Evolutionary conservation across 2,888 invertebrate genomes (phyloP), one percentile per base, ranked within the genome.

Genomic region (Frankliniella fusca): DNA sequence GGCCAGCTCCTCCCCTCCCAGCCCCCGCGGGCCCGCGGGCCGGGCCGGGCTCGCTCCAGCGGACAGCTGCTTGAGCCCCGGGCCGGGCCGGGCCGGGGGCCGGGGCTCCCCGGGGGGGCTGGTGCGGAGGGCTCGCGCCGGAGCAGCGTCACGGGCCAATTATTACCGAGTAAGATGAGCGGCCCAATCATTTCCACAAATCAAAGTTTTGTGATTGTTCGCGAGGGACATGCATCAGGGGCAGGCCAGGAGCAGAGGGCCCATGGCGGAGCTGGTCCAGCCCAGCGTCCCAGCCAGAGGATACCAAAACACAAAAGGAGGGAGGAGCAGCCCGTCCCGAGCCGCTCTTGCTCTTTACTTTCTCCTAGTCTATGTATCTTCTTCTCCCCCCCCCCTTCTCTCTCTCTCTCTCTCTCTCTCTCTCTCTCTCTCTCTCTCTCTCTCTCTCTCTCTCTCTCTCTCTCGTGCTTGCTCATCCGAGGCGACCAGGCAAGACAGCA

Each of bases 121-220:
- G n/a, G n/a, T n/a, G 3, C 54, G 8, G 54, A 12, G 18, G 50
- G 10, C 50, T 15, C 50, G 50, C 10, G 10, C 50, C 12, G 54
- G 15, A 54, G 54, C 54, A 23, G 23, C 70, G 70, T 23, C 27
- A 76, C 70, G 70, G 23, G 70, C 70, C 70, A 76, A 76, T 76
- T 76, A 76, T 76, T 76, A 76, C 70, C 27, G 23, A 76, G 70
- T 76, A 76, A 76, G 70, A 76, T 76, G 70, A 76, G 70, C 70
- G 27, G 70, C 70, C 38, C 70, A 76, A 76, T 76, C 70, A 76
- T 23, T 76, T 76, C 70, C 70, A 76, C 70, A 76, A 76, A 76
- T 76, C 70, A 76, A 76, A 76, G 23, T 76, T 76, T 76, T 76
- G 70, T 76, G 70, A 76, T 76, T 76, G 70, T 76, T 76, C 70